Base-by-base conservation (phyloP, 2,113 vertebrate species). In the Coryphaenoides rupestris region DNA sequence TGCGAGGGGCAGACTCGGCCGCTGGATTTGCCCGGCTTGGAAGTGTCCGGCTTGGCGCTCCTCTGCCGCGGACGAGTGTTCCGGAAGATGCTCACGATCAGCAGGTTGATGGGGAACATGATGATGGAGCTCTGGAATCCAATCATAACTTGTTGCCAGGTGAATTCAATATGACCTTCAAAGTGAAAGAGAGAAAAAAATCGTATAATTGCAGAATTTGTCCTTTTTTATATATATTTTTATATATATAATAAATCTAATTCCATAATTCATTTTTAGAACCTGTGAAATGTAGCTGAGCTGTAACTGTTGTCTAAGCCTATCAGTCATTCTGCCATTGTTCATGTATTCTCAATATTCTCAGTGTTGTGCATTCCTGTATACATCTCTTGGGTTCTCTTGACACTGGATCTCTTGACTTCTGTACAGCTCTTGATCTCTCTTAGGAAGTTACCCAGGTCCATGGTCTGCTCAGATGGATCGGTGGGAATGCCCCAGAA, bases 11-110 rank as follows among this genome's bases (percentile, higher is more conserved):
- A 84, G 17, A 91, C 85, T 15, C 78, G 81, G 0, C 47, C 47
- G 4, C 82, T 87, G 0, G 77, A 80, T 72, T 92, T 94, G 46
- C 83, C 87, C 0, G 78, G 75, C 54, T 89, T 90, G 1, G 66
- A 68, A 0, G 62, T 12, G 2, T 88, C 85, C 6, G 69, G 68
- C 58, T 83, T 75, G 4, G 69, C 70, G 33, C 60, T 19, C 21
- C 63, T 76, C 74, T 88, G 82, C 62, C 66, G 72, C 21, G 92
- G 84, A 2, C 82, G 83, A 23, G 79, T 67, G 55, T 94, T 95
- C 82, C 94, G 90, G 89, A 99, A 98, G 88, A 98, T 94, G 72
- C 94, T 95, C 77, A 99, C 94, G 1, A 98, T 98, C 28, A 98
- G 88, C 62, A 98, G 89, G 82, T 98, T 98, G 90, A 98, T 92